phyloP scores from a whole-genome alignment of 2,797 vertebrate genomes.

The Myripristis jacobus region DNA sequence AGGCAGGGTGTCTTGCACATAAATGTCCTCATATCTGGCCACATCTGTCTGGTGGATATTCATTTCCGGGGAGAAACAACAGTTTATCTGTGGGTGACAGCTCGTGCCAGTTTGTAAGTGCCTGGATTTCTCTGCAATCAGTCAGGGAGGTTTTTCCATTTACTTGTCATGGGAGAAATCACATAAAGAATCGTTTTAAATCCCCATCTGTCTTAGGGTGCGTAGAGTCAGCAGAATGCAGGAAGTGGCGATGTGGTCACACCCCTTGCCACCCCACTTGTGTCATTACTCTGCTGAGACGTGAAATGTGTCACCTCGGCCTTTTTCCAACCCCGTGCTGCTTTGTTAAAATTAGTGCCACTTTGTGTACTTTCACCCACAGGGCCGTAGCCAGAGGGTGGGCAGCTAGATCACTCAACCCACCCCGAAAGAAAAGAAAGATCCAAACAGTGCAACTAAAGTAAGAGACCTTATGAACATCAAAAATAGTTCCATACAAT shows the following conservation, averaged over 20 bases:
- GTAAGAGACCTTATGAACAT: too few species aligned
- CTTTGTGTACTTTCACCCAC: neutral
- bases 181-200: conserved; percentile 30
- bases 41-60: conserved; percentile 35
- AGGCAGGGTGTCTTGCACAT: conserved; percentile 8
- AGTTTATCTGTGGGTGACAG: conserved; percentile 67
- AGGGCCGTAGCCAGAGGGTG: too few species aligned
- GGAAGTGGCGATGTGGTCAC: neutral
- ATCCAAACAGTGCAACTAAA: too few species aligned
- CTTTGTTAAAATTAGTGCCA: neutral
- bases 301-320: conserved; percentile 1
- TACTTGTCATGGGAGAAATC: conserved; percentile 55
- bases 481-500: too few species aligned
- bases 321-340: neutral
- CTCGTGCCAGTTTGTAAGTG: conserved; percentile 32
- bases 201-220: conserved; percentile 11
- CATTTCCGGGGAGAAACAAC: conserved; percentile 41
- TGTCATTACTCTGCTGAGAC: conserved; percentile 12
- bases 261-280: neutral
- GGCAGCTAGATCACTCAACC: too few species aligned
- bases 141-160: conserved; percentile 65
- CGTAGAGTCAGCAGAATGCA: conserved; percentile 45
- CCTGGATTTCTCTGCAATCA: conserved; percentile 60
- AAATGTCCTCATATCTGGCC: conserved; percentile 1
- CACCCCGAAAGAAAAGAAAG: neutral